phyloP scores from a whole-genome alignment of 1,140 invertebrate species.

The Bombus turneri region DNA sequence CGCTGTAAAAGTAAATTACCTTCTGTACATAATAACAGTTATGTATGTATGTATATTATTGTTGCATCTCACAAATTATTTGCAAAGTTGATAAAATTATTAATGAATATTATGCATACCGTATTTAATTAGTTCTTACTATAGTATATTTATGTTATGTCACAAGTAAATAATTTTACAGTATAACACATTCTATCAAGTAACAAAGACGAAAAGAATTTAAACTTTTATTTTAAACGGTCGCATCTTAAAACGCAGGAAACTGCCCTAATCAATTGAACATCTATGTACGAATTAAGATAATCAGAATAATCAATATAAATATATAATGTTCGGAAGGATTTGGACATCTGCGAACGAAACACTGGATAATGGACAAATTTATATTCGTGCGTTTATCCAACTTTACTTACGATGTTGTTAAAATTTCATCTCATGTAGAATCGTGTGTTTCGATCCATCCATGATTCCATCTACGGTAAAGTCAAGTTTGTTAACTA shows the following conservation, averaged over 20 bases:
- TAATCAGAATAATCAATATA: neutral
- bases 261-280: neutral
- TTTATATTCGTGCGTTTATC: conserved; percentile 69
- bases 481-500: conserved; percentile 72
- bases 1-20: too few species aligned
- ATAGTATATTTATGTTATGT: neutral
- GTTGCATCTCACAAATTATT: too few species aligned
- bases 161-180: neutral
- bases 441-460: conserved; percentile 38
- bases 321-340: conserved; percentile 25
- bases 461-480: conserved; percentile 38
- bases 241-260: too few species aligned
- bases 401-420: conserved; percentile 14
- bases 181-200: neutral
- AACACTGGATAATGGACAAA: conserved; percentile 73
- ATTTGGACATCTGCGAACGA: conserved; percentile 55
- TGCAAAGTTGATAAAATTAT: neutral
- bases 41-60: too few species aligned
- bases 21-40: too few species aligned
- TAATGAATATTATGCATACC: neutral
- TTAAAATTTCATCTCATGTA: conserved; percentile 59
- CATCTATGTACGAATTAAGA: neutral
- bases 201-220: neutral
- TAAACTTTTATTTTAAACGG: neutral
- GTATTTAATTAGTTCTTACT: neutral